Conservation (phyloP, 2,113 vertebrate species). For the Neoarius graeffei region DNA sequence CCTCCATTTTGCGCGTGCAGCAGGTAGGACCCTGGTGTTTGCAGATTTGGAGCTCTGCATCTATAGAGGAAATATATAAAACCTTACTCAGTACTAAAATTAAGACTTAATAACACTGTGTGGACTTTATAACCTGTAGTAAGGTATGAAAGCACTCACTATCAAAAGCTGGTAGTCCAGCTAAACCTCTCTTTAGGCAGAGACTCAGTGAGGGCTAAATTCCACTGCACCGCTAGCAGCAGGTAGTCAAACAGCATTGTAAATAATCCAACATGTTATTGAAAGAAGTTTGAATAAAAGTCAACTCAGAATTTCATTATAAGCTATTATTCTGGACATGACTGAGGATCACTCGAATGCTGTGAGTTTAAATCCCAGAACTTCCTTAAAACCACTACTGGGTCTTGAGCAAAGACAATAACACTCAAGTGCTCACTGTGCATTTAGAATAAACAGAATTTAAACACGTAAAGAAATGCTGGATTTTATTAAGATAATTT, state of each 20-base stretch:
- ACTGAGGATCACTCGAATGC: background rate
- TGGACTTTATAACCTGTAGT: background rate
- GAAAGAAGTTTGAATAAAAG: background rate
- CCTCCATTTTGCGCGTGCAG: conserved; percentile 90
- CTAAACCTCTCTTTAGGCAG: background rate
- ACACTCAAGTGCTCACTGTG: background rate
- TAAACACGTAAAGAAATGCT: background rate
- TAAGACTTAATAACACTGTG: background rate
- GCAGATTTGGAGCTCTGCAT: conserved; percentile 85
- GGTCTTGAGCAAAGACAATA: background rate
- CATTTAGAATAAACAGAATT: background rate
- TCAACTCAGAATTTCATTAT: background rate
- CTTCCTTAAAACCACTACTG: background rate
- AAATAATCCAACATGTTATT: background rate
- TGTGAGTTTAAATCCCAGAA: background rate
- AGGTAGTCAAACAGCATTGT: background rate
- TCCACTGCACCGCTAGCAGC: too few species aligned
- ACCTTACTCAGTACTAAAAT: background rate
- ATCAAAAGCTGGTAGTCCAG: background rate
- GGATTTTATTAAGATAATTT: background rate
- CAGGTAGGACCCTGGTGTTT: conserved; percentile 85
- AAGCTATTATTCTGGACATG: background rate
- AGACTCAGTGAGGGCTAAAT: background rate
- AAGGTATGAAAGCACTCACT: background rate
- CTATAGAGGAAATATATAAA: conserved; percentile 58